A percentile compares a stretch with the other conserved stretches of the same genome.
Conservation (phyloP, 2,888 invertebrate species). For the Caenorhabditis auriculariae region DNA sequence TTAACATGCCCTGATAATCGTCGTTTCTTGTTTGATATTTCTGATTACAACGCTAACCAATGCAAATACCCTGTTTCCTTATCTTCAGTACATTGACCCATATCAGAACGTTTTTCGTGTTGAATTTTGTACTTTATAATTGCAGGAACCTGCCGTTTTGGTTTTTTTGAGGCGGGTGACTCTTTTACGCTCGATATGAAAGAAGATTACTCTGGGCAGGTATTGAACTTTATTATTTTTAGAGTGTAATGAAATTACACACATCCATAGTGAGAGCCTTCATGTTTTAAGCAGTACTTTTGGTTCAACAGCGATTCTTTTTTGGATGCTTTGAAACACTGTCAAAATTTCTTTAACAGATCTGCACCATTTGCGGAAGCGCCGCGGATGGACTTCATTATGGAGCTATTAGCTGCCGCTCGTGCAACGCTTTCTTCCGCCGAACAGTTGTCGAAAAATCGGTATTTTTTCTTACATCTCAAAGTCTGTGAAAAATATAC, state of each 20-base stretch:
- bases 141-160: neutral
- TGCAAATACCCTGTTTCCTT: too few relatives aligned
- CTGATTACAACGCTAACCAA: too few relatives aligned
- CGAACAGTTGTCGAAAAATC: constrained; percentile 55
- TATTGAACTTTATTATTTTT: neutral
- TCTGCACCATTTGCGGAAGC: constrained; percentile 49
- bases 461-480: constrained; percentile 22
- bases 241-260: neutral
- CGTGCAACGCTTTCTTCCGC: constrained; percentile 53
- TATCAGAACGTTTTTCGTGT: neutral
- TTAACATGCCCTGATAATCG: too few relatives aligned
- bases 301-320: too few relatives aligned
- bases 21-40: too few relatives aligned
- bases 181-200: constrained; percentile 22
- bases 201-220: constrained; percentile 29
- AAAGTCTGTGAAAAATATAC: constrained; percentile 2
- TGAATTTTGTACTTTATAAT: neutral
- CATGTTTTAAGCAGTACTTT: too few relatives aligned
- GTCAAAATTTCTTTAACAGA: constrained; percentile 22
- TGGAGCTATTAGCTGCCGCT: constrained; percentile 51
- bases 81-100: too few relatives aligned
- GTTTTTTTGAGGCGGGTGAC: neutral
- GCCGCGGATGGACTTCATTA: constrained; percentile 59
- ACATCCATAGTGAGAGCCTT: too few relatives aligned
- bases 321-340: too few relatives aligned